Evolutionary conservation across 2,888 invertebrate species (phyloP), one percentile per base, ranked within the genome.

Genomic region (Dynastes maya): DNA sequence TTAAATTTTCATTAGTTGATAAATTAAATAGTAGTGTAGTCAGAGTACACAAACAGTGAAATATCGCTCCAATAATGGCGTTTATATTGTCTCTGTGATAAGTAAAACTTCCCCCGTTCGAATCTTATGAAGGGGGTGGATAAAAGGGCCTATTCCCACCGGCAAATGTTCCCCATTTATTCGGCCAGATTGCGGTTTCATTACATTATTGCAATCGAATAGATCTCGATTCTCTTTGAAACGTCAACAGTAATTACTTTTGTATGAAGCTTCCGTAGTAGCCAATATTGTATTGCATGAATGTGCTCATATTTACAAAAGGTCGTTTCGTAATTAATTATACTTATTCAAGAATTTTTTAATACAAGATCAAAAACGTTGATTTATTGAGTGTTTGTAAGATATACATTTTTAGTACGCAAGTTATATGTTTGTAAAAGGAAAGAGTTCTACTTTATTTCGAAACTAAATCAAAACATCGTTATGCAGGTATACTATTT

Each of bases 101-200:
- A 74, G 63, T 61, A 74, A 74, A 71, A 74, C 61, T 63, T 45
- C 61, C 61, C 37, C 72, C 32, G 61, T 61, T 74, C 45, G 5
- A 27, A 74, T 40, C 72, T 45, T 37, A 74, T 61, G 29, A 61
- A 74, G 72, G 61, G 72, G 63, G 40, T 40, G 45, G 61, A 13
- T 45, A 45, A 61, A 74, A 58, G 72, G 61, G 72, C 61, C 72
- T 45, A 74, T 74, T 74, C 72, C 72, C 72, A 74, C 72, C 63
- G 63, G 72, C 49, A 74, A 74, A 74, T 61, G 61, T 74, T 74
- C 45, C 49, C 63, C 72, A 61, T 74, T 61, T 61, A 74, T 61
- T 45, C 72, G 40, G 61, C 45, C 61, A 74, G 72, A 74, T 74
- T 74, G 72, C 72, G 72, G 72, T 74, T 74, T 74, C 72, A 61